Base-by-base conservation (phyloP, 2,888 invertebrate genomes). In the Epistrophe eligans region DNA sequence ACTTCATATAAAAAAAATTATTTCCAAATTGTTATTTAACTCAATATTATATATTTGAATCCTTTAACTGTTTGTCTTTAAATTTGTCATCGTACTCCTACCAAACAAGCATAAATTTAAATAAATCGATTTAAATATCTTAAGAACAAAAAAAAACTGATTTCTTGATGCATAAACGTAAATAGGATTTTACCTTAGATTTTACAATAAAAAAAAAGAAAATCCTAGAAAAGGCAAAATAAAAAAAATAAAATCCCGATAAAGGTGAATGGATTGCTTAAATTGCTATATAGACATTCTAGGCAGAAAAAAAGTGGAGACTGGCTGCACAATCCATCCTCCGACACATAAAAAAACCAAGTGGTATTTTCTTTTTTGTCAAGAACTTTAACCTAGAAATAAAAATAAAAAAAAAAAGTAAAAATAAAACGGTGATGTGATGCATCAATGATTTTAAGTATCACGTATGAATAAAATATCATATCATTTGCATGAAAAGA, bases 401-500 rank as follows among this genome's bases (percentile, higher is more conserved):
- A 35, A 35, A 35, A 35, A 7, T 9, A 40, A 58, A 4, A 71
- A 57, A 38, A 73, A 13, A 7, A 32, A 13, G 15, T 13, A 40
- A 57, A 71, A 57, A 43, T 28, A 45, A 19, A 28, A 66, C 57
- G 40, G 32, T 43, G 70, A 70, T 64, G 45, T 35, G 70, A 76
- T 83, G 67, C 77, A 62, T 74, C 77, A 71, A 62, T 74, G 82
- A 77, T 85, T 79, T 64, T 74, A 79, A 74, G 64, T 74, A 79
- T 74, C 57, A 50, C 71, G 55, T 87, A 87, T 87, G 85, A 87
- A 87, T 87, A 87, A 85, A 77, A 81, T 82, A 85, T 85, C 40
- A 45, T 71, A 64, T 71, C 52, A 83, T 87, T 83, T 79, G 83
- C 85, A 79, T 79, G 72, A 67, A 57, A 73, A 87, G 50, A 28